phyloP scores from a whole-genome alignment of 2,888 invertebrate genomes.

The Anorthoa munda region DNA sequence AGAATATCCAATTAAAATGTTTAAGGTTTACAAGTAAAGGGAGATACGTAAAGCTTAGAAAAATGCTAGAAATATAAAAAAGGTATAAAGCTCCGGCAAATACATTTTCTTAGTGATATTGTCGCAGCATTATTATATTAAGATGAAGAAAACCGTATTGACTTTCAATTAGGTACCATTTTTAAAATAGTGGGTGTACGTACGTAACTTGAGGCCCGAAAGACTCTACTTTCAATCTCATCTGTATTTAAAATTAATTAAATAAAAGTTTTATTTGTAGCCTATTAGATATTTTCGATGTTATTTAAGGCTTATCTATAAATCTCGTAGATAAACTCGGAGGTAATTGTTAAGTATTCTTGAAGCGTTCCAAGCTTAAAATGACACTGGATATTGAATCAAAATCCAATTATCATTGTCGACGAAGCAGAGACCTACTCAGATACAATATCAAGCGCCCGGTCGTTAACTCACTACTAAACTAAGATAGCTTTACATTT shows the following conservation, averaged over 20 bases:
- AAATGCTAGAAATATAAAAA: not conserved
- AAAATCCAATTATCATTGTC: constrained; percentile 58
- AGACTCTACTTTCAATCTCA: not conserved
- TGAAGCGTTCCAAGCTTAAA: constrained; percentile 41
- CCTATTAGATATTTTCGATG: not conserved
- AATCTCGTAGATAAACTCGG: constrained; percentile 20
- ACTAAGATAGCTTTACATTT: constrained; percentile 45
- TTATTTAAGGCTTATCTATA: not conserved
- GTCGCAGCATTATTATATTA: not conserved
- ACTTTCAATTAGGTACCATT: not conserved
- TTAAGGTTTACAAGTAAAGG: constrained; percentile 21
- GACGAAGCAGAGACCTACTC: constrained; percentile 45
- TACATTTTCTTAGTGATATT: not conserved
- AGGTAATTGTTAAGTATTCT: constrained; percentile 34
- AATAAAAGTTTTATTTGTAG: not conserved
- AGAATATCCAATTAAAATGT: constrained; percentile 51
- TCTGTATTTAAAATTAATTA: constrained; percentile 6
- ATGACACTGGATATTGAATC: constrained; percentile 50
- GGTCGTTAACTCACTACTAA: constrained; percentile 41
- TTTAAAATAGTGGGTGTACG: not conserved
- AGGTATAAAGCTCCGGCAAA: not conserved
- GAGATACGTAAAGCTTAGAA: not conserved
- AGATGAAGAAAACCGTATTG: too few species aligned
- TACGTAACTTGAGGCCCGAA: not conserved
- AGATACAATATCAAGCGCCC: constrained; percentile 27